Percentiles rank a stretch among this genome's conserved stretches.
Conservation (phyloP, 2,888 invertebrate species). For the Scrobipalpa costella region DNA sequence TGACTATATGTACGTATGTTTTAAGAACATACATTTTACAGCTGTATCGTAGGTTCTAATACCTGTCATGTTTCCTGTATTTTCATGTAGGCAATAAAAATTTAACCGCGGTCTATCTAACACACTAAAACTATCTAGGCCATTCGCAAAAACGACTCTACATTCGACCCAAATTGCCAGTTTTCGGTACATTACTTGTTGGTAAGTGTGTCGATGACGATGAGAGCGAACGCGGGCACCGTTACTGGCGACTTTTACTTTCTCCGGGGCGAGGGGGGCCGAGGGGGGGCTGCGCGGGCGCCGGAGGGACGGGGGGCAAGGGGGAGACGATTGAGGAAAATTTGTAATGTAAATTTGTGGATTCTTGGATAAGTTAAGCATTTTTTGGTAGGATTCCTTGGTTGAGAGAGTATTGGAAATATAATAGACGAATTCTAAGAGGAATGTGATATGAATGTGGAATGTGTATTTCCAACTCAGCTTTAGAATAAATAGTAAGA, state of each 20-base stretch:
- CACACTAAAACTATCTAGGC: not conserved
- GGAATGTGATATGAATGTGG: too few species aligned
- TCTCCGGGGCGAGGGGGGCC: slow-evolving; percentile 32
- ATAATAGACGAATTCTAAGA: not conserved
- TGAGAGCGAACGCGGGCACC: slow-evolving; percentile 73
- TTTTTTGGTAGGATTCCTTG: not conserved
- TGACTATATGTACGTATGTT: too few species aligned
- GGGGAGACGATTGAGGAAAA: slow-evolving; percentile 2
- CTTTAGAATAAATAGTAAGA: too few species aligned
- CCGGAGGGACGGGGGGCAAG: slow-evolving; percentile 23
- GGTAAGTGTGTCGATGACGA: slow-evolving; percentile 44
- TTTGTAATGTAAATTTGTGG: slow-evolving; percentile 15
- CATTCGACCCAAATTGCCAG: slow-evolving; percentile 9
- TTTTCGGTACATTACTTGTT: slow-evolving; percentile 36
- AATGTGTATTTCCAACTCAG: too few species aligned
- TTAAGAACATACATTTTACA: too few species aligned
- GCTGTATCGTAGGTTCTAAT: too few species aligned
- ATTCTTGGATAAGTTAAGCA: not conserved
- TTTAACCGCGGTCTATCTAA: too few species aligned
- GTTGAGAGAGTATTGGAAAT: not conserved
- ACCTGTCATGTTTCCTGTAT: too few species aligned
- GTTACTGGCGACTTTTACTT: slow-evolving; percentile 76
- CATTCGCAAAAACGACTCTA: slow-evolving; percentile 10
- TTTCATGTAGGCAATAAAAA: too few species aligned
- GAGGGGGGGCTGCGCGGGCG: slow-evolving; percentile 20